These are phyloP conservation scores for Scolopax bukidnonensis DNA, from an alignment of 2,797 vertebrate species.

Conservation along the genomic window DNA sequence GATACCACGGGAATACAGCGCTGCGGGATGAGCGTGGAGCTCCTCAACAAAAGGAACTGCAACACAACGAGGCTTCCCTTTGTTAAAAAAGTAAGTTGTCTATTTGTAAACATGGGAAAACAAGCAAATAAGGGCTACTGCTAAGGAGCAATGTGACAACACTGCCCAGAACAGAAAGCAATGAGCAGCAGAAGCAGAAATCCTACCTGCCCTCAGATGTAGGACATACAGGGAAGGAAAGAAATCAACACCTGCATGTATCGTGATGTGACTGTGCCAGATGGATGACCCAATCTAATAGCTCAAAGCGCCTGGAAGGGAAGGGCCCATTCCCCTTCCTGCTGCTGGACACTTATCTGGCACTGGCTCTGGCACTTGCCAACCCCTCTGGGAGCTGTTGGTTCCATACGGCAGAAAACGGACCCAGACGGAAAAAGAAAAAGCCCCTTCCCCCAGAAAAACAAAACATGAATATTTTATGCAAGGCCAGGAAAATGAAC, in stretches of 20 bases:
- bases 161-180: background rate
- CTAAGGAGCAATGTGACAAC: background rate
- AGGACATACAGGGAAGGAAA: background rate
- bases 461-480: background rate
- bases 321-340: background rate
- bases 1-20: background rate
- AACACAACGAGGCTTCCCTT: background rate
- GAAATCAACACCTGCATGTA: background rate
- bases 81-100: background rate
- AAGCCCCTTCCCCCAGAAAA: background rate
- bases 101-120: background rate
- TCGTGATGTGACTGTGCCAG: background rate
- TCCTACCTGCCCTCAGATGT: background rate
- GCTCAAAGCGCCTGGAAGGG: background rate
- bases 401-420: background rate
- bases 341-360: background rate
- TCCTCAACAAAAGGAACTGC: background rate
- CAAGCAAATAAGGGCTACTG: background rate
- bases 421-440: background rate
- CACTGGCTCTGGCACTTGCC: background rate
- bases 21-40: background rate
- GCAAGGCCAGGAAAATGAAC: background rate
- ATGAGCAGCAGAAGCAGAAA: background rate
- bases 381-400: background rate
- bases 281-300: background rate